Conservation (phyloP, 2,888 invertebrate genomes). For the Eupithecia exiguata region DNA sequence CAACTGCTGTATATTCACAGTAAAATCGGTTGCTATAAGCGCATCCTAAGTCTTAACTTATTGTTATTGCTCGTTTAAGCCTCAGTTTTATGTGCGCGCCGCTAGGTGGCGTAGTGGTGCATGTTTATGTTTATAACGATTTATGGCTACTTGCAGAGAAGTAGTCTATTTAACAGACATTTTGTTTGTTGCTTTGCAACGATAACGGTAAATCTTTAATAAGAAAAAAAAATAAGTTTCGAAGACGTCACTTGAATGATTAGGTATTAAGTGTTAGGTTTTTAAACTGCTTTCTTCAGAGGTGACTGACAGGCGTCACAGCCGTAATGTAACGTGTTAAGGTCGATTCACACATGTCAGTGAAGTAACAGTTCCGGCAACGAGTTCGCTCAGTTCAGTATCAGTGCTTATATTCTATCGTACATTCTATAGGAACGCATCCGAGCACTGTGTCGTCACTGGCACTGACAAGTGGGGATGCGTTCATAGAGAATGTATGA, state of each 20-base stretch:
- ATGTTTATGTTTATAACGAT: constrained; percentile 72
- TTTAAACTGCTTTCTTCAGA: background rate
- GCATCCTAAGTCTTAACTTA: constrained; percentile 79
- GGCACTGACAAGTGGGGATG: too few species aligned
- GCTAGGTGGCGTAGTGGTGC: constrained; percentile 55
- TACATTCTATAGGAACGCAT: too few species aligned
- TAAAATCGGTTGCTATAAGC: constrained; percentile 58
- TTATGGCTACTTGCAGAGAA: constrained; percentile 56
- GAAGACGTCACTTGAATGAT: background rate
- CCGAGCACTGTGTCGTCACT: too few species aligned
- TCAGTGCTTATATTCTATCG: too few species aligned
- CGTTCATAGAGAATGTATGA: too few species aligned
- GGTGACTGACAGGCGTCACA: too few species aligned
- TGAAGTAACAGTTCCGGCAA: too few species aligned
- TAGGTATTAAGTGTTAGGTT: background rate
- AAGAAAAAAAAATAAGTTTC: background rate
- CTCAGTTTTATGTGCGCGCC: constrained; percentile 80
- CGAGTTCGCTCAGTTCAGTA: too few species aligned
- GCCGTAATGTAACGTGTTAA: too few species aligned
- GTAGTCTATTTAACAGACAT: constrained; percentile 27
- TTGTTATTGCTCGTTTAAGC: constrained; percentile 83
- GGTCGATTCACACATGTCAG: too few species aligned
- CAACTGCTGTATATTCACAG: background rate
- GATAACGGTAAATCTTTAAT: constrained; percentile 18
- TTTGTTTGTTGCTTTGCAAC: constrained; percentile 25